These are phyloP conservation scores for Coreius guichenoti DNA, from an alignment of 2,797 vertebrate species.

Conservation along the genomic window DNA sequence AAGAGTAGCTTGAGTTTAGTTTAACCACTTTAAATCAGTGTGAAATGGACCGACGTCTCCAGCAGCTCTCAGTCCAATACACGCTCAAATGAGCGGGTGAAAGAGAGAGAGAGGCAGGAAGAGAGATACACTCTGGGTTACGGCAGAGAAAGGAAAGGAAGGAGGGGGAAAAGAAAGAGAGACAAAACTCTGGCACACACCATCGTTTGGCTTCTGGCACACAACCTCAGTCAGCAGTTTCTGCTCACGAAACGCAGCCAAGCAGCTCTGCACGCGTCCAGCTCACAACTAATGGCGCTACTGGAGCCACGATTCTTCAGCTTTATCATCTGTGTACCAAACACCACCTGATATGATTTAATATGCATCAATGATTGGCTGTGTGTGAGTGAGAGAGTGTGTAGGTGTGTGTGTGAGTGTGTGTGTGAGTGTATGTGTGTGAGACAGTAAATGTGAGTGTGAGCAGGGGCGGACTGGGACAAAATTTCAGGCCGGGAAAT, in stretches of 20 bases:
- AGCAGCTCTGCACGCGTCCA: constrained; percentile 42
- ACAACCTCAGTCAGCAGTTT: constrained; percentile 29
- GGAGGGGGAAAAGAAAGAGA: neutral
- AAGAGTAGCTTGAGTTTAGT: neutral
- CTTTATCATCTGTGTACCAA: neutral
- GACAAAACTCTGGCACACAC: constrained; percentile 21
- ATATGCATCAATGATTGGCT: neutral
- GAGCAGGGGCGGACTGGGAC: too few species aligned
- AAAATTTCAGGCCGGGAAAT: too few species aligned
- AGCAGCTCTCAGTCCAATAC: neutral
- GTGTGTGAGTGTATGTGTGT: too few species aligned
- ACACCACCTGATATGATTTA: constrained; percentile 1
- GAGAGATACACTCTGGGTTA: constrained; percentile 36
- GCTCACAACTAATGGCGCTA: neutral
- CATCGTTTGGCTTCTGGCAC: constrained; percentile 1
- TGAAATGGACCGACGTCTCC: neutral
- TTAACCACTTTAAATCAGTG: neutral
- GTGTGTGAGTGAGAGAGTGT: too few species aligned
- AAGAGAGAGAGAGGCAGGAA: neutral
- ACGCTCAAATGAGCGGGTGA: neutral
- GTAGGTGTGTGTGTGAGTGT: too few species aligned
- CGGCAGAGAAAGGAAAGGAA: neutral
- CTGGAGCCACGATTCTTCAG: neutral
- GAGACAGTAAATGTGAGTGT: too few species aligned
- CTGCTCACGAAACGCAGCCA: neutral